These are phyloP conservation scores for Myrmecobius fasciatus DNA, from an alignment of 2,113 vertebrate species.

Conservation along the genomic window DNA sequence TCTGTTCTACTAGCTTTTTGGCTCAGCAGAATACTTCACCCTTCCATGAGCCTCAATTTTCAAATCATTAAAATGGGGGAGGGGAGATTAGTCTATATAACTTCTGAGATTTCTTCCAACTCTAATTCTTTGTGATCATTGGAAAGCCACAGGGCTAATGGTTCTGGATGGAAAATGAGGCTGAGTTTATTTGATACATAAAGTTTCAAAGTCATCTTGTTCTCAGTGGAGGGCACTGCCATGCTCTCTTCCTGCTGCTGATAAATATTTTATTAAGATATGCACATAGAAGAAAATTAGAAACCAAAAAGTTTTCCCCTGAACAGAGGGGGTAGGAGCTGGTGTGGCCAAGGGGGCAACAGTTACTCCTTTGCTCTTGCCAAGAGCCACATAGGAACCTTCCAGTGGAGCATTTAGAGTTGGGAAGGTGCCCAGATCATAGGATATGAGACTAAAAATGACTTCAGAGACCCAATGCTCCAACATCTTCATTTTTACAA, in stretches of 20 bases:
- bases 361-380: rapidly evolving
- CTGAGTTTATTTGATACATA: not conserved
- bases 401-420: not conserved
- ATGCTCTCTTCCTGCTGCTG: not conserved
- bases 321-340: not conserved
- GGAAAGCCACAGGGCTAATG: not conserved
- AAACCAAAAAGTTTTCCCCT: not conserved
- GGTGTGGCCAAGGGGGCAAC: rapidly evolving
- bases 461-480: not conserved
- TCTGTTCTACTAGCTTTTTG: not conserved
- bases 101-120: not conserved
- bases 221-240: not conserved
- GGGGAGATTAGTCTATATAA: not conserved
- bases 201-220: not conserved
- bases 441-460: not conserved
- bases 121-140: not conserved
- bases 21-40: not conserved
- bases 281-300: not conserved
- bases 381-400: not conserved
- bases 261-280: not conserved
- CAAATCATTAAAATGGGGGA: not conserved
- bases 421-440: not conserved
- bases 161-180: not conserved
- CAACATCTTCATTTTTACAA: not conserved
- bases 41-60: not conserved